These are phyloP conservation scores for Osmerus eperlanus DNA, from an alignment of 2,113 vertebrate genomes.

Conservation along the genomic window DNA sequence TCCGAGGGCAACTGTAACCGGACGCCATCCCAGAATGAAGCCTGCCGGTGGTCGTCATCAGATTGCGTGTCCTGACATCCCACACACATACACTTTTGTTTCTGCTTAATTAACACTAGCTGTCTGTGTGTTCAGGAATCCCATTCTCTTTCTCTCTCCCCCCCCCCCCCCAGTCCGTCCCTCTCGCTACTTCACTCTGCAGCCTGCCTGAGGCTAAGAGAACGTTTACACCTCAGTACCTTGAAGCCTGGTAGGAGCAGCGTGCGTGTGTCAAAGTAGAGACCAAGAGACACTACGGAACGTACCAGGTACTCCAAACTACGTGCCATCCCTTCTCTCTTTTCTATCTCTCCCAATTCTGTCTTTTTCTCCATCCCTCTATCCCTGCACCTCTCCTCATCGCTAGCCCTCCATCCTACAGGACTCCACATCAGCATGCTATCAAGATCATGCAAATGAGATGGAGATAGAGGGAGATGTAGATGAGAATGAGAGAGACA, in stretches of 20 bases:
- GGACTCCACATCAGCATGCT: too few species aligned
- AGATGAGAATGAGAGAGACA: neutral
- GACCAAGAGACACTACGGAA: too few species aligned
- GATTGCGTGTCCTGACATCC: neutral
- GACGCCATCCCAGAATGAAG: too few species aligned
- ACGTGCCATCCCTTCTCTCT: neutral
- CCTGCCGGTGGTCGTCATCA: too few species aligned
- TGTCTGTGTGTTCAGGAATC: neutral
- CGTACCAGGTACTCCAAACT: neutral
- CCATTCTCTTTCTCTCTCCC: neutral
- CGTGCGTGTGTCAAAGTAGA: too few species aligned
- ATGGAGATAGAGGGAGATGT: neutral
- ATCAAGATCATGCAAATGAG: neutral
- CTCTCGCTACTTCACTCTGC: neutral
- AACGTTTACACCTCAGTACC: too few species aligned
- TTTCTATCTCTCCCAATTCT: neutral
- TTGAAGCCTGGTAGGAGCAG: too few species aligned
- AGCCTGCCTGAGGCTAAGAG: too few species aligned
- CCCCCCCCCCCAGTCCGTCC: neutral
- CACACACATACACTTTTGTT: neutral
- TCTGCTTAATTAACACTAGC: neutral
- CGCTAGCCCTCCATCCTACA: neutral
- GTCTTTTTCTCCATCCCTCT: neutral
- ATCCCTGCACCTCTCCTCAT: neutral
- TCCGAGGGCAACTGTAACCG: too few species aligned